These are phyloP conservation scores for Lasioglossum morio DNA, from an alignment of 2,888 invertebrate species.

Conservation along the genomic window DNA sequence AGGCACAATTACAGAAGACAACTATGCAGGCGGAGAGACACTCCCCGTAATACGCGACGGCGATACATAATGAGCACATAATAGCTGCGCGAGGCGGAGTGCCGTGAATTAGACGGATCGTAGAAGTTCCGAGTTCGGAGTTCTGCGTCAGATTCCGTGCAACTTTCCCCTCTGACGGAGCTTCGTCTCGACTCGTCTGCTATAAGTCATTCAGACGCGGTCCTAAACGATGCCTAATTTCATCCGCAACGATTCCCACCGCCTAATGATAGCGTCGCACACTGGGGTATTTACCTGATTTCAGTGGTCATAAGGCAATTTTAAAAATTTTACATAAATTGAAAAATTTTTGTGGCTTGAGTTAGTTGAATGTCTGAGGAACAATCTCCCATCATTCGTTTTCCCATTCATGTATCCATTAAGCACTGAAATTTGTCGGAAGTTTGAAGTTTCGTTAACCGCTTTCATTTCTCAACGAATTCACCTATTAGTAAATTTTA, in stretches of 20 bases:
- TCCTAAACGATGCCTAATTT: slow-evolving; percentile 32
- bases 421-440: too few species aligned
- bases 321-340: too few species aligned
- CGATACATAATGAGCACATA: slow-evolving; percentile 49
- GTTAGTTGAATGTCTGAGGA: too few species aligned
- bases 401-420: too few species aligned
- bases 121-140: slow-evolving; percentile 13
- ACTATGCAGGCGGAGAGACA: not conserved
- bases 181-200: not conserved
- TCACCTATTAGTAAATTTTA: too few species aligned
- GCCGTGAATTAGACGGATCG: slow-evolving; percentile 31
- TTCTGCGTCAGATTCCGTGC: slow-evolving; percentile 30
- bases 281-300: too few species aligned
- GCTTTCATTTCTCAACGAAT: too few species aligned
- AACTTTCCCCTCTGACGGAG: not conserved
- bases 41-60: slow-evolving; percentile 24
- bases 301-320: too few species aligned
- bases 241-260: slow-evolving; percentile 24
- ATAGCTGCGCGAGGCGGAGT: slow-evolving; percentile 19
- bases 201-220: not conserved
- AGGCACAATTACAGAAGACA: slow-evolving; percentile 27
- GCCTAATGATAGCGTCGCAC: slow-evolving; percentile 3
- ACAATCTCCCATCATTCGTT: too few species aligned
- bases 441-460: too few species aligned
- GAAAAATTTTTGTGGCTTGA: too few species aligned